Evolutionary conservation across 92 coral and sea anemone species (phyloP), one percentile per base, ranked within the genome.

Genomic region (Plumapathes pennacea): DNA sequence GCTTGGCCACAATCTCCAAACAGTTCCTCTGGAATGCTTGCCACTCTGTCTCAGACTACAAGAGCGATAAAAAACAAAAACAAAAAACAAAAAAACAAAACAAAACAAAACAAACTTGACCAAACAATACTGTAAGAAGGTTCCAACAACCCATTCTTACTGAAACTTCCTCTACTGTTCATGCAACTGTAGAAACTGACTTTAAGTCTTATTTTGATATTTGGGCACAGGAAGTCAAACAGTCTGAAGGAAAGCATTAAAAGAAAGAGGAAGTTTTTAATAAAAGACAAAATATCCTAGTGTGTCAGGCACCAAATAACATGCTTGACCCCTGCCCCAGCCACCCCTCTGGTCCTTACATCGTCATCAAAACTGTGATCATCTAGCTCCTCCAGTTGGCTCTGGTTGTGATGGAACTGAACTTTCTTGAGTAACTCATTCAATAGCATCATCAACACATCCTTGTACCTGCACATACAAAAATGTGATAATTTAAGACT

Each of bases 21-120:
- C 90, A 86, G 53, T 92, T 84, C 45, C 98, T 78, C 64, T 89
- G 90, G 45, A 75, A 92, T 27, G 71, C 79, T 52, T 89, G 98
- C 98, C 98, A 92, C 60, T 92, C 98, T 3, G 98, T 92, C 66
- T 92, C 96, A 43, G 83, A 84, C 98, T 92, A 49, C 30, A 64
- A 31, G 8, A 38, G 7, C 18, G 49, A 60, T 1, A 57, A 7
- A 42, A 6, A 4, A 55, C 25, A 20, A 33, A 20, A 57, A 25
- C 14, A 10, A 19, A 4, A 17, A 7, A 57, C 14, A 6, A 24
- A 26, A 15, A 9, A 18, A 32, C 23, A 42, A 26, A 47, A 18
- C 8, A 67, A n/a, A n/a, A 40, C 31, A 10, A 2, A 41, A 30
- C 5, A 19, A 37, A 61, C 5, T 3, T 3, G 11, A 37, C 8